Conservation (phyloP, 1,140 invertebrate species). For the Brachionus paranguensis region DNA sequence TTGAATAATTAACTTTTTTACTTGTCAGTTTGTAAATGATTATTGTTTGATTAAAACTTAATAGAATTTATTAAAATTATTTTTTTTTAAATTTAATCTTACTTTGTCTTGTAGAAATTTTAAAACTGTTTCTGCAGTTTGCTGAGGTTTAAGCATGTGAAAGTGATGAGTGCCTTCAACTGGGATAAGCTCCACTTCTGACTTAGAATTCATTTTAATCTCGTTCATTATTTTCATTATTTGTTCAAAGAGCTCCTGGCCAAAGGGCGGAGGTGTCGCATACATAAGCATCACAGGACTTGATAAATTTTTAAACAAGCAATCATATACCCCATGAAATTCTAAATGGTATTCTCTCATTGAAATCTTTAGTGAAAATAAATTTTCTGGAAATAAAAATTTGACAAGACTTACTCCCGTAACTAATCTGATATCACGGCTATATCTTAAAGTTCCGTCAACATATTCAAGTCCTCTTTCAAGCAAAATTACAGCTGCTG, state of each 20-base stretch:
- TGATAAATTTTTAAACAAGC: neutral
- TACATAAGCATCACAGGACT: slow-evolving; percentile 35
- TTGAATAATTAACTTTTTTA: neutral
- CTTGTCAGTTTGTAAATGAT: neutral
- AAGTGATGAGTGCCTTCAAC: slow-evolving; percentile 38
- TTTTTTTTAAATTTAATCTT: neutral
- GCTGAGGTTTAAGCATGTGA: slow-evolving; percentile 31
- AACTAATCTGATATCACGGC: slow-evolving; percentile 21
- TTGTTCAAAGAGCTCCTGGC: slow-evolving; percentile 32
- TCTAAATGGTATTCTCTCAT: slow-evolving; percentile 38
- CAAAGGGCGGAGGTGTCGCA: slow-evolving; percentile 19
- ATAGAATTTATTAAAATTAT: neutral
- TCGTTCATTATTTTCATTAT: slow-evolving; percentile 39
- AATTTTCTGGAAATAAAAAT: neutral
- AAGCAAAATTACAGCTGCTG: slow-evolving; percentile 3
- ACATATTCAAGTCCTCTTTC: slow-evolving; percentile 1
- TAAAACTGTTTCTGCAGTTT: slow-evolving; percentile 3
- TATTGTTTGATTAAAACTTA: neutral
- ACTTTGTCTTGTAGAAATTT: slow-evolving; percentile 26
- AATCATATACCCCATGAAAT: slow-evolving; percentile 36
- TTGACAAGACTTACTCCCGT: slow-evolving; percentile 7
- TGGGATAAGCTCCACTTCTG: neutral
- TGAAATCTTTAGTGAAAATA: slow-evolving; percentile 10
- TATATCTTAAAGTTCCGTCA: neutral
- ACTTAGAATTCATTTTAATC: slow-evolving; percentile 33